Conservation (phyloP, 2,888 invertebrate species). For the Microctonus hyperodae region DNA sequence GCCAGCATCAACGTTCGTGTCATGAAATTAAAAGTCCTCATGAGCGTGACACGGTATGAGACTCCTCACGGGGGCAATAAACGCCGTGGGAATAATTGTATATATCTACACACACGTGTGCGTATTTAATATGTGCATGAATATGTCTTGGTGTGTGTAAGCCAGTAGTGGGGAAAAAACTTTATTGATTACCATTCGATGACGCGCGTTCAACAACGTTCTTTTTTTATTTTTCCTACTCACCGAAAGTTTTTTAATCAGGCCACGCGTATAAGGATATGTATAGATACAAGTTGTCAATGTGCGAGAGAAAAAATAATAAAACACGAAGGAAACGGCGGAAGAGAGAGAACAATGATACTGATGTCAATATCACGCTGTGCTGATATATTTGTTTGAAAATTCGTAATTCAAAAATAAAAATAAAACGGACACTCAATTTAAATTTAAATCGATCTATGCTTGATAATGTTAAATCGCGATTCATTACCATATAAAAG, state of each 20-base stretch:
- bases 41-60: not conserved
- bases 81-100: conserved; percentile 16
- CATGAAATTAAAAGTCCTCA: conserved; percentile 29
- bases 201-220: conserved; percentile 8
- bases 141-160: not conserved
- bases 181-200: conserved; percentile 29
- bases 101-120: conserved; percentile 1
- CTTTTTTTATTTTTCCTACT: not conserved
- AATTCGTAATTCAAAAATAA: not conserved
- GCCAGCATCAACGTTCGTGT: conserved; percentile 19
- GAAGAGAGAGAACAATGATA: not conserved
- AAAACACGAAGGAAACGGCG: not conserved
- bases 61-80: not conserved
- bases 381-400: not conserved
- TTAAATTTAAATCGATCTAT: not conserved
- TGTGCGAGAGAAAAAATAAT: not conserved
- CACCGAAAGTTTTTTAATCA: conserved; percentile 30
- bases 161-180: conserved; percentile 12
- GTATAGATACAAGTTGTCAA: not conserved
- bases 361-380: not conserved
- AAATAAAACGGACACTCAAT: not conserved
- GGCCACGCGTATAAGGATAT: not conserved
- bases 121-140: too few relatives aligned
- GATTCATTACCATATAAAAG: not conserved
- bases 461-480: not conserved